Evolutionary conservation across 2,797 vertebrate genomes (phyloP), one percentile per base, ranked within the genome.

Genomic region (Pipistrellus pygmaeus): DNA sequence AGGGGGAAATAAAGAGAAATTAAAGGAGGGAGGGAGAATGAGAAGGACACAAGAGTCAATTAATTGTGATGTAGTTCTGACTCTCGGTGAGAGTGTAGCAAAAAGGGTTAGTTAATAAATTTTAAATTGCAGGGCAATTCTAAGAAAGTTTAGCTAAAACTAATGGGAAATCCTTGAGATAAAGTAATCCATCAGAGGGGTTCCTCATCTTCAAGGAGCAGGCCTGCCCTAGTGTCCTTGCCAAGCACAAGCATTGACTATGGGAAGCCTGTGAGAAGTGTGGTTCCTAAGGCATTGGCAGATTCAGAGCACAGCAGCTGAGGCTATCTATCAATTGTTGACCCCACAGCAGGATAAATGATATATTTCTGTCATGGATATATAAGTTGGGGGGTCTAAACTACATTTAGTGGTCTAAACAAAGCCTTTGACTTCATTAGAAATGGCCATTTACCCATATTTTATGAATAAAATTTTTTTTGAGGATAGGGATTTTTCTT

Each of bases 101-200:
- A 71, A 60, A 7, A 68, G 13, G 1, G 6, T 51, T 83, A 62
- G 32, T 81, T 60, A 78, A 48, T 41, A 46, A 35, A 44, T 44
- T 68, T 84, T 77, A 88, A 87, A 44, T 3, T 60, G 9, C 15
- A 35, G 9, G 81, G 32, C 11, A 85, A 48, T 80, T 76, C 14
- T 88, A 27, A 90, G 8, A 85, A 82, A 62, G 21, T 94, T 88
- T 85, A 6, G 1, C 23, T 15, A 84, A 91, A 91, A 46, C 15
- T 35, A 76, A 2, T 25, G 20, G 35, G 51, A 17, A 85, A n/a
- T 44, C 30, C 8, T 66, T 27, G 5, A 60, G 38, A 35, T 71
- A 91, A 89, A 88, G 18, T 30, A n/a, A 92, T 20, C 30, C 27
- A 68, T 62, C 30, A 88, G 9, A 78, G 14, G 83, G 91, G 18